Base-by-base conservation (phyloP, 2,113 vertebrate genomes). In the Limanda limanda region DNA sequence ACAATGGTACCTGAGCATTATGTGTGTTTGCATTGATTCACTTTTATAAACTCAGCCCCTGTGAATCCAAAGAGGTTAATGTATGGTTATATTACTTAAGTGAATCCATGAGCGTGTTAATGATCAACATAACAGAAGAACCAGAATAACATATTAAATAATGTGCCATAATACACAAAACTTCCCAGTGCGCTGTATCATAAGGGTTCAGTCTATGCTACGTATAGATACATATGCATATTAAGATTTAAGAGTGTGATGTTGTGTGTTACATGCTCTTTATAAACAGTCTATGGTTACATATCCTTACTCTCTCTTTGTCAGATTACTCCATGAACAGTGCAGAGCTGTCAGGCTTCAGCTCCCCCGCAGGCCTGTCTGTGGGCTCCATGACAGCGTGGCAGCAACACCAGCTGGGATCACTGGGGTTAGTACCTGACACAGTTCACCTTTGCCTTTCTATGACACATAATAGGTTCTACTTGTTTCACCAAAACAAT, bases 241-340 rank as follows among this genome's bases (percentile, higher is more conserved):
- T 31, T 31, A 31, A 31, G 31, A 31, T 31, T 31, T 31, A 31
- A 31, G 31, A 31, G 31, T 7, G 31, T 31, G 31, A 31, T 31
- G 31, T 31, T 6, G 7, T 7, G 6, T 31, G 31, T 7, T 6
- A 31, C 1, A 7, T 31, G 6, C 6, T 7, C 6, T 31, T 31
- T 31, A 31, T 31, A 31, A 7, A 31, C 6, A 31, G 6, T 31
- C 31, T 31, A 31, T 31, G 31, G 31, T 42, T 20, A 20, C 59
- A 12, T 56, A 18, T 54, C 2, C 0, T 4, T 42, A 3, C 13
- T 21, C 20, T 63, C 17, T 21, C 60, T 12, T 5, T n/a, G 27
- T 66, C 83, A 99, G 97, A 98, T 91, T 98, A 97, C 87, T 94
- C 96, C 31, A 89, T 98, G 93, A 96, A 85, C 91, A 96, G 96